phyloP scores from a whole-genome alignment of 2,113 vertebrate genomes.

The Eurystomus gularis region DNA sequence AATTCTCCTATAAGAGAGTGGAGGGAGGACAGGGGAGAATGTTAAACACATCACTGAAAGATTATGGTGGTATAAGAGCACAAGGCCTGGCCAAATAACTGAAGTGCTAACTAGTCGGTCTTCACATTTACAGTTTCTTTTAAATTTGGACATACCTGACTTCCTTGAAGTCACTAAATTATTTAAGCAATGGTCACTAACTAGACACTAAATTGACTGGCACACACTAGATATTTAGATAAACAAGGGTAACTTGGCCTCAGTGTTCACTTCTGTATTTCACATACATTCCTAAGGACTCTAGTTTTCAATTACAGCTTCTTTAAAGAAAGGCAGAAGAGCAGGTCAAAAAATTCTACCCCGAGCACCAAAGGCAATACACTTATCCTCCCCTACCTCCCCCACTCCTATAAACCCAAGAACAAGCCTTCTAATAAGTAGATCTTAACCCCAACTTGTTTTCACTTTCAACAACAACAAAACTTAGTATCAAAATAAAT shows the following conservation, averaged over 20 bases:
- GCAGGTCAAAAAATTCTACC: background rate
- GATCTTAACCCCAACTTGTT: background rate
- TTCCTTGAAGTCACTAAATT: background rate
- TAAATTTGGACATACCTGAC: background rate
- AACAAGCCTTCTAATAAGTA: background rate
- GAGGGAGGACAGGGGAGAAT: background rate
- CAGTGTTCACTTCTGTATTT: background rate
- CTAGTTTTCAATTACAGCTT: background rate
- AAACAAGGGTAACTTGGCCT: background rate
- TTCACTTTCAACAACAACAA: background rate
- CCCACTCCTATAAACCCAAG: background rate
- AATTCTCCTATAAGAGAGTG: background rate
- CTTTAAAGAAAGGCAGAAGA: background rate
- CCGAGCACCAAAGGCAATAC: background rate
- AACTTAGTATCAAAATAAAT: slow-evolving; percentile 15
- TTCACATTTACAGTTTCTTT: background rate
- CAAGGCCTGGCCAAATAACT: background rate
- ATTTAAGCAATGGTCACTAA: background rate
- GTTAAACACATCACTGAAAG: background rate
- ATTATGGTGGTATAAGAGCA: background rate
- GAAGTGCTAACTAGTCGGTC: background rate
- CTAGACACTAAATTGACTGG: background rate
- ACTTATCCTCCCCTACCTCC: background rate
- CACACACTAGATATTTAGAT: background rate
- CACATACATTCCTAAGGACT: background rate